Conservation (phyloP, 2,888 invertebrate species). For the Drosophila villosipedis region DNA sequence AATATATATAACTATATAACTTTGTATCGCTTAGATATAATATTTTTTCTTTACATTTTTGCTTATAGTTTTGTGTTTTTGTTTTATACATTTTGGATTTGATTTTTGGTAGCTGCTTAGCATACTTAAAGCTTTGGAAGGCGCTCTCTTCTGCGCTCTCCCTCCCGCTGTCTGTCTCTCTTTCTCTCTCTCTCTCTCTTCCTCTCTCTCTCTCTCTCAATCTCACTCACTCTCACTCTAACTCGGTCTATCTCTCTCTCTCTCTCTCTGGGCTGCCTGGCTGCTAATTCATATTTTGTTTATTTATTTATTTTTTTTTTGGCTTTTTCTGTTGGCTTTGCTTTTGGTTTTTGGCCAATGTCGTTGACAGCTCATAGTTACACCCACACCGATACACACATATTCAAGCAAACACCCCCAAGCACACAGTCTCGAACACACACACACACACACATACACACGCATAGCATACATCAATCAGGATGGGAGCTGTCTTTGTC, state of each 20-base stretch:
- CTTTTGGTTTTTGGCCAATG: constrained; percentile 69
- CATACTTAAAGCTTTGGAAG: constrained; percentile 39
- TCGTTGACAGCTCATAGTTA: constrained; percentile 45
- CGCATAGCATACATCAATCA: constrained; percentile 4
- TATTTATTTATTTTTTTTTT: constrained; percentile 8
- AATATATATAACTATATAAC: constrained; percentile 25
- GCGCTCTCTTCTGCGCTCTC: constrained; percentile 9
- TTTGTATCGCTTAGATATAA: constrained; percentile 35
- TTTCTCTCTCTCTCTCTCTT: constrained; percentile 1
- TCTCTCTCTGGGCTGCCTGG: constrained; percentile 53
- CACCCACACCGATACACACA: constrained; percentile 11
- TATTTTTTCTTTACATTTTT: constrained; percentile 26
- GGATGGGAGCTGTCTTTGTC: constrained; percentile 20
- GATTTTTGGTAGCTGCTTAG: constrained; percentile 57
- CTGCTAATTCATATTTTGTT: constrained; percentile 54
- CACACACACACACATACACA: constrained; percentile 6
- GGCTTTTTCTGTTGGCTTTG: constrained; percentile 54
- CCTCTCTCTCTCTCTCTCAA: constrained; percentile 6
- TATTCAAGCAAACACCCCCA: constrained; percentile 2
- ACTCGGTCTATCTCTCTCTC: constrained; percentile 4
- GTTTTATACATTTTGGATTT: constrained; percentile 30
- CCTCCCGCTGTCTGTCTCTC: constrained; percentile 3
- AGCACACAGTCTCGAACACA: constrained; percentile 19
- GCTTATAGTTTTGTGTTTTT: constrained; percentile 19
- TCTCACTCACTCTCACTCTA: constrained; percentile 10